Percentiles rank a stretch among this genome's conserved stretches.
Evolutionary conservation across 2,113 vertebrate species (phyloP).

Genomic region (Mobula hypostoma): DNA sequence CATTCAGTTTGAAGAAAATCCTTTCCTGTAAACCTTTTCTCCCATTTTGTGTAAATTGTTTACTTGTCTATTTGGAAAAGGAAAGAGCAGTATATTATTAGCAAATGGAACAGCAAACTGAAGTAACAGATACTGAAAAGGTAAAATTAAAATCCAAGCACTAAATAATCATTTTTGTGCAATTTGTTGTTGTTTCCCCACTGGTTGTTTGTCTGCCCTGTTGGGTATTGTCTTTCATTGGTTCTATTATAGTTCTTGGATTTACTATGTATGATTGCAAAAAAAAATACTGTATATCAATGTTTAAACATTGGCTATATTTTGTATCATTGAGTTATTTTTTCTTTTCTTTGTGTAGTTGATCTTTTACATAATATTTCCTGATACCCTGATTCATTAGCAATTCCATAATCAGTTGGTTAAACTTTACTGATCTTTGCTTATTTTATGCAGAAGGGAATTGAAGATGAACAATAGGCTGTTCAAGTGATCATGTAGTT

Average conservation of each 20-base stretch:
- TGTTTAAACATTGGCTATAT: background rate
- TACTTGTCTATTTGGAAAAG: background rate
- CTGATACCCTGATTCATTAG: background rate
- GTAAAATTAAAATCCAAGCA: background rate
- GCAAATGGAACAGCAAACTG: background rate
- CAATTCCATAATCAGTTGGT: background rate
- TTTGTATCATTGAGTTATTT: background rate
- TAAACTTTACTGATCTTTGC: background rate
- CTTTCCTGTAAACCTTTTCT: background rate
- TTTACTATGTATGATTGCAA: no score
- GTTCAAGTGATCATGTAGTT: background rate
- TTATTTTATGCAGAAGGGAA: background rate
- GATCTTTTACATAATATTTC: background rate
- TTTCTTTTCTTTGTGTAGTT: background rate
- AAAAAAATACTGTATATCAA: background rate
- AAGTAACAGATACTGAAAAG: background rate
- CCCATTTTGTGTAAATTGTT: background rate
- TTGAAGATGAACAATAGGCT: background rate
- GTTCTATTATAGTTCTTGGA: no score
- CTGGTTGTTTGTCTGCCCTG: no score
- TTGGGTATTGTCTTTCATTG: no score
- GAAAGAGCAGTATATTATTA: background rate
- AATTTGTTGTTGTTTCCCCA: no score
- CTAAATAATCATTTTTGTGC: background rate
- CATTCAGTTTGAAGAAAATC: background rate